Evolutionary conservation across 1,140 invertebrate species (phyloP), one percentile per base, ranked within the genome.

Genomic region (Caenorhabditis latens): DNA sequence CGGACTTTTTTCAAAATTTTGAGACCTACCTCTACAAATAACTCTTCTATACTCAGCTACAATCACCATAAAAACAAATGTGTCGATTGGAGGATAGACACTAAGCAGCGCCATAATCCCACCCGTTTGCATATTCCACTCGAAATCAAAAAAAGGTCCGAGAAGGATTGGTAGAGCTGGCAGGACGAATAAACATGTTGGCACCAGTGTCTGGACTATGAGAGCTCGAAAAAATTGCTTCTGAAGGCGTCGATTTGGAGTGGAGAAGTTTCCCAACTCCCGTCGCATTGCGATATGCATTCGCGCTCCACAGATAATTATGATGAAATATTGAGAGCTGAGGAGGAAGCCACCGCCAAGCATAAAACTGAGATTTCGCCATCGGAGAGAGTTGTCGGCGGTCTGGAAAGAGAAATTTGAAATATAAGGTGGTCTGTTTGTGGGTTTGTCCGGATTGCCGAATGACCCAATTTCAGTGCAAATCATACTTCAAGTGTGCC

Each of bases 191-290:
- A 71, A 40, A 71, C 40, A 46, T 16, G 65, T 71, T 43, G 65
- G 65, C 14, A 46, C 65, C 13, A 71, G 42, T 9, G 65, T 71
- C 46, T 71, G 65, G 5, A 71, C 14, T 1, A 71, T 46, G 14
- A 71, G 42, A 7, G 65, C 65, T 46, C 42, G 40, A 16, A 71
- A 71, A 24, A 71, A 71, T 24, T 71, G 65, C 14, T 71, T 71
- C n/a, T 71, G 65, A 71, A 71, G 65, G 46, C 42, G 40, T 71
- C 65, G 65, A 46, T 71, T 71, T 8, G 65, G 40, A 16, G 46
- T 40, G 42, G 65, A 71, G 42, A 71, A 71, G 40, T 71, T 43
- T 19, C 42, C 42, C 11, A 71, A 16, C 40, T 71, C 65, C 19
- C 46, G 21, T 71, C 42, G n/a, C 65, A 71, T 71, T 43, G 40